These are phyloP conservation scores for Hyalella azteca DNA, from an alignment of 2,888 invertebrate genomes.

Conservation along the genomic window DNA sequence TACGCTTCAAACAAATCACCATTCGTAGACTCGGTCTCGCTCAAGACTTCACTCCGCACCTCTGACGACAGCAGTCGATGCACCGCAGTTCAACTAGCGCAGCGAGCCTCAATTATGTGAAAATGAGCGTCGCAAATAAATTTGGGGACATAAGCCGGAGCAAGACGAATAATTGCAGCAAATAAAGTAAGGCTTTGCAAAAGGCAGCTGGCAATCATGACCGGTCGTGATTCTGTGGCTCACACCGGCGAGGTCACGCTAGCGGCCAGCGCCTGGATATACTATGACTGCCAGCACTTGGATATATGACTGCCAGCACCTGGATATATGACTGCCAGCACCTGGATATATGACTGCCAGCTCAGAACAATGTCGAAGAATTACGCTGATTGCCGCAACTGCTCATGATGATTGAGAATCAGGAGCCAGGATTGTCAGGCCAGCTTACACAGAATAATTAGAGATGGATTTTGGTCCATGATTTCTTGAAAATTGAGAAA, in stretches of 20 bases:
- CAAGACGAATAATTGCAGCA: constrained; percentile 25
- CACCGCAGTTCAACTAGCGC: too few relatives aligned
- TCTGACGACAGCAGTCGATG: too few relatives aligned
- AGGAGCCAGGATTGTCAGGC: neutral
- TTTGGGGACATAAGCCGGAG: neutral
- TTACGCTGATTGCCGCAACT: constrained; percentile 29
- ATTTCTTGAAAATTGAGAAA: too few relatives aligned
- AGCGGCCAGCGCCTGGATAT: too few relatives aligned
- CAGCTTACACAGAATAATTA: too few relatives aligned
- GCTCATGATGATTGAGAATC: constrained; percentile 20
- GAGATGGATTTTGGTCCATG: too few relatives aligned
- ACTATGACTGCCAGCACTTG: too few relatives aligned
- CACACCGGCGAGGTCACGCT: constrained; percentile 9
- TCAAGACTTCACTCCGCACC: too few relatives aligned
- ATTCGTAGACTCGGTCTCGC: too few relatives aligned
- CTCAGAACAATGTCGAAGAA: constrained; percentile 19
- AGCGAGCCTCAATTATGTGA: constrained; percentile 21
- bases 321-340: neutral
- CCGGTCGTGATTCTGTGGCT: constrained; percentile 29
- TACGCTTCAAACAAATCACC: too few relatives aligned
- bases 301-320: too few relatives aligned
- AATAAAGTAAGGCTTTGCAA: constrained; percentile 33
- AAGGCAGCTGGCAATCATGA: constrained; percentile 20
- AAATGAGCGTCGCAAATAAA: neutral
- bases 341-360: constrained; percentile 3